phyloP scores from a whole-genome alignment of 2,113 vertebrate genomes.

The Psittacula cyanocephala region DNA sequence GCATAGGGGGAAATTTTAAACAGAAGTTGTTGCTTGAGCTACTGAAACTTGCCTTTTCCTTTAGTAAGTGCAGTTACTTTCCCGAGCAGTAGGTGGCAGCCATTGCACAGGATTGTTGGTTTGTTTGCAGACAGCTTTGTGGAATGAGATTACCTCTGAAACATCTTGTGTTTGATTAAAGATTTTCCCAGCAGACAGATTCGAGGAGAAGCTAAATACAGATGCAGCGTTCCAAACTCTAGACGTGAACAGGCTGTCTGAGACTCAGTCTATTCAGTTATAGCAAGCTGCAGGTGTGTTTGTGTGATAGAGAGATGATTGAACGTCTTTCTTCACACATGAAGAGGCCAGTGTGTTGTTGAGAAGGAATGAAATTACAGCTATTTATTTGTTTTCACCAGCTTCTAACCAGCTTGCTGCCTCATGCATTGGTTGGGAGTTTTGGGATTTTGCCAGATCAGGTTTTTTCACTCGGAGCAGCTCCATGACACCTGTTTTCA shows the following conservation, averaged over 20 bases:
- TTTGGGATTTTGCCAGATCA: neutral
- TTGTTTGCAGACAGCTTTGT: neutral
- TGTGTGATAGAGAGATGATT: neutral
- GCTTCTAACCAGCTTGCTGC: neutral
- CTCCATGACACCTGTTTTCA: neutral
- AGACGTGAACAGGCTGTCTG: neutral
- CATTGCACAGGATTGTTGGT: neutral
- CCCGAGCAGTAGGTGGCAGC: constrained; percentile 7
- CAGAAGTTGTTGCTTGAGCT: neutral
- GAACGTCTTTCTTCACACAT: neutral
- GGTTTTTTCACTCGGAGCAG: neutral
- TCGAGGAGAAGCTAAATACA: neutral
- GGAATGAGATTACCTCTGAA: neutral
- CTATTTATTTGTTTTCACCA: neutral
- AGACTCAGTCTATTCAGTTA: neutral
- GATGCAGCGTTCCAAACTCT: neutral
- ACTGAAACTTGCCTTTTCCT: neutral
- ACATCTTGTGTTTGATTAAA: neutral
- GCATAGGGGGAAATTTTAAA: neutral
- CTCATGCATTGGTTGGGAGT: neutral
- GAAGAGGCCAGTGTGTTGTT: neutral
- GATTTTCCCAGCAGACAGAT: neutral
- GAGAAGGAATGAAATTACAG: neutral
- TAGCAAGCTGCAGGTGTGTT: neutral
- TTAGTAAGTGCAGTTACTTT: neutral